Evolutionary conservation across 2,888 invertebrate species (phyloP).

Genomic region (Drosophila acutilabella): DNA sequence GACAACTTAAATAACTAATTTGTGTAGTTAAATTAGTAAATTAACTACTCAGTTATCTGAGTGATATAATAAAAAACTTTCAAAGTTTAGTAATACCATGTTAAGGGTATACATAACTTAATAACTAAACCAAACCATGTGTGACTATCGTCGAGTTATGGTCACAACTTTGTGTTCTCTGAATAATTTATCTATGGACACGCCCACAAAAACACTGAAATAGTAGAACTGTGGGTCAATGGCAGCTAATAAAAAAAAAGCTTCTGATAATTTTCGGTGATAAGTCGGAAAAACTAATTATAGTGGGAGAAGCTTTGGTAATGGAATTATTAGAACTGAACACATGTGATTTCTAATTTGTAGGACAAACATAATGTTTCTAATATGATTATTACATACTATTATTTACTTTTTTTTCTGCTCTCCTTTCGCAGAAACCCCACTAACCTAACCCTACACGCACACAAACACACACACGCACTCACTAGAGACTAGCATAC

Average conservation of each 20-base stretch:
- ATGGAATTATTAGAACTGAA: constrained; percentile 33
- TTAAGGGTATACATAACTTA: neutral
- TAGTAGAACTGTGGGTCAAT: constrained; percentile 38
- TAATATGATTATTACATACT: constrained; percentile 9
- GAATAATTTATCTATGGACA: constrained; percentile 42
- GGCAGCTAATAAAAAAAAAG: constrained; percentile 13
- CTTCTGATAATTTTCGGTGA: constrained; percentile 32
- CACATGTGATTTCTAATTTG: constrained; percentile 21
- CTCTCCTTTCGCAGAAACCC: constrained; percentile 14
- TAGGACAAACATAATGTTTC: constrained; percentile 22
- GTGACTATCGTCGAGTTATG: neutral
- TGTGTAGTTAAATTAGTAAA: no score
- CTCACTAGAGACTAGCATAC: constrained; percentile 20
- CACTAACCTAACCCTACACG: constrained; percentile 7
- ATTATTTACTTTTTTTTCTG: neutral
- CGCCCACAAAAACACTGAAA: constrained; percentile 16
- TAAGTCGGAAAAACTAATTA: constrained; percentile 38
- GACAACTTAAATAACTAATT: no score
- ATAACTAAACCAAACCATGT: neutral
- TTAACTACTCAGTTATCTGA: no score
- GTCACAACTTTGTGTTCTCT: constrained; percentile 14
- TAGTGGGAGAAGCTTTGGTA: constrained; percentile 20
- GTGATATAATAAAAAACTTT: no score
- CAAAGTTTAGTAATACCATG: no score
- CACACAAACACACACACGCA: constrained; percentile 19